Percentiles rank a stretch among this genome's conserved stretches.
Evolutionary conservation across 1,140 invertebrate species (phyloP).

Genomic region (Atta cephalotes): DNA sequence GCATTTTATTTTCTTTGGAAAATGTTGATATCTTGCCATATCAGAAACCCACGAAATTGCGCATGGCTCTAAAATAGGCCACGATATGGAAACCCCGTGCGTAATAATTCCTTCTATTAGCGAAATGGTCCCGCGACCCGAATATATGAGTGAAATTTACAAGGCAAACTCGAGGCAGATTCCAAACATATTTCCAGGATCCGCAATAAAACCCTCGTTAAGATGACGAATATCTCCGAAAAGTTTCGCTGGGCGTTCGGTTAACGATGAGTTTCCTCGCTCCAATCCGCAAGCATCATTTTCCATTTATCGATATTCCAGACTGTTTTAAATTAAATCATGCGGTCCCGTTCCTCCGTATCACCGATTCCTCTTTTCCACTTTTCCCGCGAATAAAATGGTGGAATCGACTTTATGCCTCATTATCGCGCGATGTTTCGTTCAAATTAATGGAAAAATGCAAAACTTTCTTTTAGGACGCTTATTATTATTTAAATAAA

Average conservation of each 20-base stretch:
- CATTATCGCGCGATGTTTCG: slow-evolving; percentile 50
- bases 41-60: background rate
- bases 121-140: background rate
- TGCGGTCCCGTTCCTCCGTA: background rate
- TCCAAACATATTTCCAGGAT: slow-evolving; percentile 54
- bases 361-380: background rate
- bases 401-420: slow-evolving; percentile 39
- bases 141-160: slow-evolving; percentile 57
- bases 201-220: slow-evolving; percentile 69
- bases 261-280: slow-evolving; percentile 46
- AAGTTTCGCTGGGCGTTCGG: slow-evolving; percentile 50
- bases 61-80: background rate
- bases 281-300: slow-evolving; percentile 45
- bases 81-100: background rate
- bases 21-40: background rate
- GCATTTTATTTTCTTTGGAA: background rate
- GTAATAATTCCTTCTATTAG: slow-evolving; percentile 42
- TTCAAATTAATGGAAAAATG: slow-evolving; percentile 51
- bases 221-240: slow-evolving; percentile 65
- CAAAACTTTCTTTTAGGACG: slow-evolving; percentile 49
- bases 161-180: slow-evolving; percentile 49
- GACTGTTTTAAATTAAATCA: slow-evolving; percentile 55
- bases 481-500: background rate
- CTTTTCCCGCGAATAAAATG: background rate
- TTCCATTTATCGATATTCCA: slow-evolving; percentile 57